These are phyloP conservation scores for Hyaena hyaena DNA, from an alignment of 2,113 vertebrate genomes.

Conservation along the genomic window DNA sequence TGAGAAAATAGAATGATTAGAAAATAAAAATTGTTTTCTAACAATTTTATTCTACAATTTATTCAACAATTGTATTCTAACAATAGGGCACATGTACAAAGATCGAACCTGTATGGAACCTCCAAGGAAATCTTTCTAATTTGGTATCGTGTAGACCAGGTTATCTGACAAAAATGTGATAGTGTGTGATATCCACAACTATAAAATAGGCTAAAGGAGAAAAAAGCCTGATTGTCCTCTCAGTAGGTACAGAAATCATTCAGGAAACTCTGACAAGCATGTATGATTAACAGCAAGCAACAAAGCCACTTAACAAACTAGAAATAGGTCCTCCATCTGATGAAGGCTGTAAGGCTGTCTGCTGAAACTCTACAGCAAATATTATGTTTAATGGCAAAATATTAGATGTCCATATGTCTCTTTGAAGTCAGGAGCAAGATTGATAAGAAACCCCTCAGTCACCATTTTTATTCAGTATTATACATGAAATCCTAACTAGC, in stretches of 20 bases:
- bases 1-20: neutral
- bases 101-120: neutral
- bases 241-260: neutral
- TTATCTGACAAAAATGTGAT: neutral
- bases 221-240: neutral
- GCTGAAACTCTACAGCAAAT: neutral
- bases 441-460: neutral
- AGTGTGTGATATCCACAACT: neutral
- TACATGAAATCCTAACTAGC: neutral
- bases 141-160: neutral
- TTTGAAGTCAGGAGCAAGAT: neutral
- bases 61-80: neutral
- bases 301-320: neutral
- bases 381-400: neutral
- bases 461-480: neutral
- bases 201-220: constrained; percentile 4
- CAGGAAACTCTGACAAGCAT: neutral
- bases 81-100: neutral
- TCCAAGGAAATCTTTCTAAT: neutral
- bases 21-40: neutral
- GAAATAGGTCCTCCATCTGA: neutral
- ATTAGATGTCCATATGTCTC: neutral
- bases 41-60: neutral
- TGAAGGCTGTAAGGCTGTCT: neutral
- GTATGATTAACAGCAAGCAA: neutral